Evolutionary conservation across 2,113 vertebrate species (phyloP).

Genomic region (Leiothrix lutea): DNA sequence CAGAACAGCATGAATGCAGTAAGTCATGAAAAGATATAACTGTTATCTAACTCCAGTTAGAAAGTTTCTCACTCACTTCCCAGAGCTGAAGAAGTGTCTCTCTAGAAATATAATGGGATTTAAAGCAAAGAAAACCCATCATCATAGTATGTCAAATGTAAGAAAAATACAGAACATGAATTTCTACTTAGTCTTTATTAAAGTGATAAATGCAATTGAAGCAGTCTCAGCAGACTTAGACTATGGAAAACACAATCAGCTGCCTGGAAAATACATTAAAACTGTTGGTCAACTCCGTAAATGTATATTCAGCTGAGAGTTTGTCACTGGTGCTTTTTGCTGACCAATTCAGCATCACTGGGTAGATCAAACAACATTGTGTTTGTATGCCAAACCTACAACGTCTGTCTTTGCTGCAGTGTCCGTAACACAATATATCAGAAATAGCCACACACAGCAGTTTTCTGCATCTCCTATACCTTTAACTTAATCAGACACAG

Average conservation of each 20-base stretch:
- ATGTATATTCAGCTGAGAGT: neutral
- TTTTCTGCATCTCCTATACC: slow-evolving; percentile 16
- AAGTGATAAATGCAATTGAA: slow-evolving; percentile 47
- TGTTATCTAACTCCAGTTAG: neutral
- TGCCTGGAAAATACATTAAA: slow-evolving; percentile 37
- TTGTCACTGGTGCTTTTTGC: neutral
- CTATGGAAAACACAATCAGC: slow-evolving; percentile 11
- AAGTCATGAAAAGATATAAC: neutral
- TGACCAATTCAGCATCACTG: neutral
- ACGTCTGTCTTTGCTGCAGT: neutral
- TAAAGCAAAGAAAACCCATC: neutral
- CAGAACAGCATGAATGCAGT: neutral
- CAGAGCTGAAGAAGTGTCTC: neutral
- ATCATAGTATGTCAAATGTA: neutral
- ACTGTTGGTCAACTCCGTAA: neutral
- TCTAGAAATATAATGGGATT: neutral
- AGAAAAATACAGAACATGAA: slow-evolving; percentile 43
- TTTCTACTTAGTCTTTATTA: slow-evolving; percentile 13
- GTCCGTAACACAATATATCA: slow-evolving; percentile 14
- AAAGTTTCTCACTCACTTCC: neutral
- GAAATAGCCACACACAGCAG: slow-evolving; percentile 31
- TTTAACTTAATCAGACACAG: slow-evolving; percentile 54
- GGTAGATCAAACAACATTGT: neutral
- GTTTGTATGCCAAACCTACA: neutral
- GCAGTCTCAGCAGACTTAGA: slow-evolving; percentile 1